These are phyloP conservation scores for Porites australiensis DNA, from an alignment of 64 coral and sea anemone genomes.

Conservation along the genomic window DNA sequence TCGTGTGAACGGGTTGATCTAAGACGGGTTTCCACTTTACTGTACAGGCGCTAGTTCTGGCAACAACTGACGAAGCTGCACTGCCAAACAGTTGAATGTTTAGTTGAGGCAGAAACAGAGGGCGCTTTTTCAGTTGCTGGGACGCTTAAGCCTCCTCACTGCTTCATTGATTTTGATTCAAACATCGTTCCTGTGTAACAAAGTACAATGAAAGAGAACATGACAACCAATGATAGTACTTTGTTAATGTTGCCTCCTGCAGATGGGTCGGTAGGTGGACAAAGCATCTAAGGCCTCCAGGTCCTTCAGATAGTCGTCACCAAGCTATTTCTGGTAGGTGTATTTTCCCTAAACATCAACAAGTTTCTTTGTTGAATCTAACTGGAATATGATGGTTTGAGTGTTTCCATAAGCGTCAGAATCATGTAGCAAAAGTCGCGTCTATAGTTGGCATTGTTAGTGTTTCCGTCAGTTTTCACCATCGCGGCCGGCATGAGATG, in stretches of 20 bases:
- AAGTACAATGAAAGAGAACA: not conserved
- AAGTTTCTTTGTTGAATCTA: constrained; percentile 66
- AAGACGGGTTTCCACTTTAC: no score
- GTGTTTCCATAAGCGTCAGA: not conserved
- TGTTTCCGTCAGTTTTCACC: not conserved
- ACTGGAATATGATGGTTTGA: not conserved
- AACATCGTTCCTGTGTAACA: not conserved
- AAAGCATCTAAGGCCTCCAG: constrained; percentile 9
- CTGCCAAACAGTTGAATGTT: no score
- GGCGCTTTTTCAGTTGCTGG: no score
- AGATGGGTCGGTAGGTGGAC: not conserved
- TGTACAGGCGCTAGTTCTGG: no score
- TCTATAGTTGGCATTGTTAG: not conserved
- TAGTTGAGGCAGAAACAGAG: no score
- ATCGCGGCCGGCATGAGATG: constrained; percentile 17
- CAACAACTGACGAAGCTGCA: no score
- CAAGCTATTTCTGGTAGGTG: constrained; percentile 50
- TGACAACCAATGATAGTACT: not conserved
- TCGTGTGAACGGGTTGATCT: no score
- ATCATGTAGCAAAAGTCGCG: not conserved
- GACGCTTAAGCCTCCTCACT: no score
- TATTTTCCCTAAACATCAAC: constrained; percentile 3
- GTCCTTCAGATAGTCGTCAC: not conserved
- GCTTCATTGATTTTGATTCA: not conserved
- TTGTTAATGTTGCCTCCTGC: not conserved